Base-by-base conservation (phyloP, 2,113 vertebrate genomes). In the Anguilla japonica region DNA sequence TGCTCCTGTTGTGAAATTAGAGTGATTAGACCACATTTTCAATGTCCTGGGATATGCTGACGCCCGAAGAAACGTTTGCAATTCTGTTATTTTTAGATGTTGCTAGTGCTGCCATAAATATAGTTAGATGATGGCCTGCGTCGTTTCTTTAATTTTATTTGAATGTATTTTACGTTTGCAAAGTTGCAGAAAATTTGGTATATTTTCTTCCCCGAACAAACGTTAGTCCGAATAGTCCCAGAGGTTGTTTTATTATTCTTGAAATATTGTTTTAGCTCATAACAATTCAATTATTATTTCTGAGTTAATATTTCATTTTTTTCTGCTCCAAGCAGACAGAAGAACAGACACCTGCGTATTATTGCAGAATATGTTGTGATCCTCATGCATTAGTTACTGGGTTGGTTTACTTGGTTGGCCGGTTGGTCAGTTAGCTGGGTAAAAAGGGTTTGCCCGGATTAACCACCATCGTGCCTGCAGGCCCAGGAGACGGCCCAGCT, bases 401-500 rank as follows among this genome's bases (percentile, higher is more conserved):
- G 18, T 20, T 60, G 56, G 18, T 60, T 60, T 60, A 16, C 5
- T 20, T 60, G 56, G 56, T 4, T 46, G 1, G 60, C 20, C 22
- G 13, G 60, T 63, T 22, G 22, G 16, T 63, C 22, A 9, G 20
- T 63, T 63, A 5, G 60, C 60, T 63, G 60, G 3, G 60, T 63
- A 63, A 26, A 15, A 15, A 71, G 84, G 7, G 26, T 11, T 83
- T 39, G 60, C 14, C 22, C 26, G 79, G 20, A 11, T 41, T 26
- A 34, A 39, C 67, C 8, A 20, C 40, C 34, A 18, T 46, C 41
- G 6, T 29, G n/a, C 63, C 46, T 87, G 0, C 81, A 99, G 99
- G 98, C 97, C 87, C 93, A 95, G 87, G 98, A 99, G 91, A 99
- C 98, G 15, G 97, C 97, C 2, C 96, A 95, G 91, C 96, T 99